Conservation (phyloP, 1,140 invertebrate species). For the Hyles euphorbiae region DNA sequence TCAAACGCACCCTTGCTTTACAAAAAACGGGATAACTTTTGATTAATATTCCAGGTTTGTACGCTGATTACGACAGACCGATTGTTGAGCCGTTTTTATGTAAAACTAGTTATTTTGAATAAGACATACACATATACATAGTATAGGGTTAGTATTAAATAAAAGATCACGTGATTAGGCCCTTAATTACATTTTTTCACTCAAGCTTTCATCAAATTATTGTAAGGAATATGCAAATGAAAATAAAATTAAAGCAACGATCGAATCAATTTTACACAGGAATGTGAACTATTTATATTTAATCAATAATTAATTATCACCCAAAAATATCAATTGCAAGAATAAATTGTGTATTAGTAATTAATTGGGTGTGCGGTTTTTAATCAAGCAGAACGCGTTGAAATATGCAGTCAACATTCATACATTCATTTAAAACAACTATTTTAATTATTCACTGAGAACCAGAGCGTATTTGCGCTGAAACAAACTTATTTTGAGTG, state of each 20-base stretch:
- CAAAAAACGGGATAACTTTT: conserved; percentile 64
- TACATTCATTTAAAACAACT: conserved; percentile 41
- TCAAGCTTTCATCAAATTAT: neutral
- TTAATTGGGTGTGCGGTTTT: conserved; percentile 34
- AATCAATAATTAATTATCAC: neutral
- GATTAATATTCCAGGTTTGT: conserved; percentile 49
- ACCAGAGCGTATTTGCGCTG: conserved; percentile 22
- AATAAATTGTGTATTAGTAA: conserved; percentile 18
- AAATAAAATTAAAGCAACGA: too few relatives aligned
- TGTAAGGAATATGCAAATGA: too few relatives aligned
- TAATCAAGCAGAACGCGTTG: conserved; percentile 43
- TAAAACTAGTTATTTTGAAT: neutral
- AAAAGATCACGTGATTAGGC: neutral
- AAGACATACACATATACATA: too few relatives aligned
- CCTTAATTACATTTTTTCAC: neutral
- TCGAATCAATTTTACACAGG: neutral
- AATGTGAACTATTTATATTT: too few relatives aligned
- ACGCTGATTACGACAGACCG: neutral
- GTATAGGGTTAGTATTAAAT: too few relatives aligned
- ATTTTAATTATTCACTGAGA: conserved; percentile 58
- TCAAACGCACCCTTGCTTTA: conserved; percentile 61
- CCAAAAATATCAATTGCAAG: neutral
- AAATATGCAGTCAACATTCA: conserved; percentile 47
- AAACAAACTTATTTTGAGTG: conserved; percentile 23
- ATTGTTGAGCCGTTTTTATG: conserved; percentile 4